Base-by-base conservation (phyloP, 92 coral and sea anemone species). In the Epizoanthus stellaris region DNA sequence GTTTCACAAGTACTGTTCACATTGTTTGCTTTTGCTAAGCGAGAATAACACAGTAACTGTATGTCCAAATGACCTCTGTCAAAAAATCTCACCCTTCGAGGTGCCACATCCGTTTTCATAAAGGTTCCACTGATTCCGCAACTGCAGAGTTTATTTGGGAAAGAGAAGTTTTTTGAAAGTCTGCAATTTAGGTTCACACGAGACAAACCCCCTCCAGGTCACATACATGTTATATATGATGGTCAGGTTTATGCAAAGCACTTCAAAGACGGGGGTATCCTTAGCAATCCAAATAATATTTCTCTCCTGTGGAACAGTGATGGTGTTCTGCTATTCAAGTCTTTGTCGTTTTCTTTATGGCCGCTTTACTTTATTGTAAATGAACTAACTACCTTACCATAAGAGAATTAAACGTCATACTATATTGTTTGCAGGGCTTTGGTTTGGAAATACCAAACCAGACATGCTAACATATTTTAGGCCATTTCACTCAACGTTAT, bases 361-460 rank as follows among this genome's bases (percentile, higher is more conserved):
- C 80, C 89, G 13, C 54, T 86, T 10, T 79, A 86, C 39, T 70
- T 86, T 10, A 77, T 79, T 54, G 39, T 86, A 15, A 86, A 86
- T 69, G 85, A n/a, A n/a, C n/a, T n/a, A 79, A 52, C 70, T 86
- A 15, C 70, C 85, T 12, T 70, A 57, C 11, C 67, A 79, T 7
- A 69, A 79, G 60, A 19, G 60, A 60, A 21, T 79, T 86, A 59
- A 59, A 59, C 64, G 34, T 30, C 34, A 30, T 30, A 30, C 0
- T 30, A 74, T 82, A 82, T 53, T 87, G 7, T 63, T 87, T 68
- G 73, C 69, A 64, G 91, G 91, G 40, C 87, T 88, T 53, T 88
- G 91, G 91, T 82, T 82, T 57, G 91, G 91, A 3, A 68, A 40
- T 76, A 16, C 70, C 6, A 88, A 88, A 40, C 91, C 82, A 38